A percentile compares a stretch with the other conserved stretches of the same genome.
These are phyloP conservation scores for Lampropteryx suffumata DNA, from an alignment of 2,888 invertebrate genomes.

Conservation along the genomic window DNA sequence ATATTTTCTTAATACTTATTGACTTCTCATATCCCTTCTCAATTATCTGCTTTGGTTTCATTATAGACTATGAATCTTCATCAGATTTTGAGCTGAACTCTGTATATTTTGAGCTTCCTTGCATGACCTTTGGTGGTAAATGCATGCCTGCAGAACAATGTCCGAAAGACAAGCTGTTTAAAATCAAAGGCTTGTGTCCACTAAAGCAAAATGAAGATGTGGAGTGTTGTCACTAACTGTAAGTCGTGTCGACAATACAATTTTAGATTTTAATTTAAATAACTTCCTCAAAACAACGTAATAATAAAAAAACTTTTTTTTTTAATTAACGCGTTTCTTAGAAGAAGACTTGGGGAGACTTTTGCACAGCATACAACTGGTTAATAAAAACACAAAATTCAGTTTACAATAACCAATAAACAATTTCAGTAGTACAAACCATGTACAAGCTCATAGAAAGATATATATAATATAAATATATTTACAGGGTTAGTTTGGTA, in stretches of 20 bases:
- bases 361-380: too few species aligned
- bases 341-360: too few species aligned
- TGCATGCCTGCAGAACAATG: conserved; percentile 25
- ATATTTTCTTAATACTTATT: not conserved
- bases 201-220: conserved; percentile 23
- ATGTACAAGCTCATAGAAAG: too few species aligned
- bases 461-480: too few species aligned
- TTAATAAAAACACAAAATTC: too few species aligned
- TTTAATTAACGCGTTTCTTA: too few species aligned
- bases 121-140: conserved; percentile 23
- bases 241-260: conserved; percentile 11
- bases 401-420: too few species aligned
- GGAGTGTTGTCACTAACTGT: conserved; percentile 27
- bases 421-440: too few species aligned
- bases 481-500: too few species aligned
- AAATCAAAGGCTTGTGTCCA: conserved; percentile 27
- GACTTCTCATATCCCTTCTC: not conserved
- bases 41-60: not conserved
- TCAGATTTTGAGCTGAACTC: conserved; percentile 2
- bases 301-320: too few species aligned
- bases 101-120: conserved; percentile 27
- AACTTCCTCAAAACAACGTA: too few species aligned
- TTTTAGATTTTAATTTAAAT: too few species aligned
- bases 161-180: conserved; percentile 20
- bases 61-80: conserved; percentile 15